phyloP scores from a whole-genome alignment of 2,888 invertebrate genomes.

The Lysandra coridon region DNA sequence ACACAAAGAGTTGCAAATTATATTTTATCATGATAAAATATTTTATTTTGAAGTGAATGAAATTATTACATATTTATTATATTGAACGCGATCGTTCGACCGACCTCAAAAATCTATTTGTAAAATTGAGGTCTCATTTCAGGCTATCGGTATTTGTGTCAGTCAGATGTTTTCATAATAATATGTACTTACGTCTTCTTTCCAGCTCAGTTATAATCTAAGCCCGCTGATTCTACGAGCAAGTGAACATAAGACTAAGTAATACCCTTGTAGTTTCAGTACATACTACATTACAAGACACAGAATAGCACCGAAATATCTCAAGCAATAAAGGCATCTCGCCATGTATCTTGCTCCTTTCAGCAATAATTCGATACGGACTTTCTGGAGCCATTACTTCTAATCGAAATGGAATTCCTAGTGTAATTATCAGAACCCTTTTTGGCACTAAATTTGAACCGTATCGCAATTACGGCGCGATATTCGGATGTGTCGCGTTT shows the following conservation, averaged over 20 bases:
- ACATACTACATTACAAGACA: background rate
- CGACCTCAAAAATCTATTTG: too few species aligned
- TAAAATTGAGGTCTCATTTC: too few species aligned
- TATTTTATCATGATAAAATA: too few species aligned
- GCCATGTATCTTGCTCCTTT: slow-evolving; percentile 35
- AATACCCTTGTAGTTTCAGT: background rate
- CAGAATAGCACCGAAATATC: background rate
- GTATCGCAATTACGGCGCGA: slow-evolving; percentile 55
- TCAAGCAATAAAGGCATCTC: slow-evolving; percentile 22
- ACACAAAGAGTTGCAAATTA: background rate
- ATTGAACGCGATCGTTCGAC: too few species aligned
- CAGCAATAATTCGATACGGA: slow-evolving; percentile 45
- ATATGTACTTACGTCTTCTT: too few species aligned
- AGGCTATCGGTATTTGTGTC: too few species aligned
- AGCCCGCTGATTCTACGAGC: background rate
- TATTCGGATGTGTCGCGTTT: slow-evolving; percentile 52
- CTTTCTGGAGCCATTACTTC: slow-evolving; percentile 49
- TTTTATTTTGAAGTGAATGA: too few species aligned
- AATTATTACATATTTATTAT: too few species aligned
- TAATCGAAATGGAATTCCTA: slow-evolving; percentile 56
- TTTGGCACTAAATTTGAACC: slow-evolving; percentile 52
- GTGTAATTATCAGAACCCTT: slow-evolving; percentile 59
- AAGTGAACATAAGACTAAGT: background rate
- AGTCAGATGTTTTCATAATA: too few species aligned
- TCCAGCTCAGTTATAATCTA: too few species aligned